These are phyloP conservation scores for Drosophila colorata DNA, from an alignment of 2,888 invertebrate species.

Conservation along the genomic window DNA sequence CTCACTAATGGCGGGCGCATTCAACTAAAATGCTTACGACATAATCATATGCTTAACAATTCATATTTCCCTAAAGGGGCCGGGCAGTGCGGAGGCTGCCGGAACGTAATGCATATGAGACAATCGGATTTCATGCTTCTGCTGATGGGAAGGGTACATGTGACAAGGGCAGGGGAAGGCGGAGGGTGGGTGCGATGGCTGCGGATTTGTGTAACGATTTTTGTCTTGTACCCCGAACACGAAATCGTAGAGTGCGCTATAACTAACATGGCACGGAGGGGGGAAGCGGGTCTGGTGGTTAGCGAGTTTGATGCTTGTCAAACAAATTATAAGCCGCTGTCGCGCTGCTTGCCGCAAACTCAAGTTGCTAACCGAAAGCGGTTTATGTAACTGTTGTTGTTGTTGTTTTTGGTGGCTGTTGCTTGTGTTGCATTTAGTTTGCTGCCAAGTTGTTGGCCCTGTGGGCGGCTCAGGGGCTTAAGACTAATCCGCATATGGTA, in stretches of 20 bases:
- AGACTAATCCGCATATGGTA: constrained; percentile 76
- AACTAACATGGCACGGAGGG: constrained; percentile 1
- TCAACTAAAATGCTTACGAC: constrained; percentile 51
- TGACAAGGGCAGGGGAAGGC: neutral
- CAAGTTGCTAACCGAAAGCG: constrained; percentile 66
- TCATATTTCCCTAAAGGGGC: constrained; percentile 17
- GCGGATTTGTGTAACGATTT: constrained; percentile 39
- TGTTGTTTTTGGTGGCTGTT: neutral
- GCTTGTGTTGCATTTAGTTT: constrained; percentile 33
- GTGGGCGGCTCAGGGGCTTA: constrained; percentile 56
- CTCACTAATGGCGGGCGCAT: constrained; percentile 43
- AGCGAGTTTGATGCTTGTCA: constrained; percentile 70
- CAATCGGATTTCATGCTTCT: constrained; percentile 47
- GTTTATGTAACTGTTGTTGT: constrained; percentile 56
- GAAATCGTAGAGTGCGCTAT: constrained; percentile 23
- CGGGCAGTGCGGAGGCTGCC: neutral
- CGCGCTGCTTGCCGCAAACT: constrained; percentile 55
- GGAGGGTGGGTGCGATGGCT: neutral
- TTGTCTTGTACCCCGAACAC: constrained; percentile 34
- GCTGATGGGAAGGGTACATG: neutral
- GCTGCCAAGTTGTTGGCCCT: constrained; percentile 46
- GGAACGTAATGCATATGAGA: constrained; percentile 22
- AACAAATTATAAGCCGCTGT: constrained; percentile 75
- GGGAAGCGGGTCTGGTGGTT: neutral
- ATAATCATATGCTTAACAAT: constrained; percentile 44